Conservation (phyloP, 2,888 invertebrate genomes). For the Campoplex nolae region DNA sequence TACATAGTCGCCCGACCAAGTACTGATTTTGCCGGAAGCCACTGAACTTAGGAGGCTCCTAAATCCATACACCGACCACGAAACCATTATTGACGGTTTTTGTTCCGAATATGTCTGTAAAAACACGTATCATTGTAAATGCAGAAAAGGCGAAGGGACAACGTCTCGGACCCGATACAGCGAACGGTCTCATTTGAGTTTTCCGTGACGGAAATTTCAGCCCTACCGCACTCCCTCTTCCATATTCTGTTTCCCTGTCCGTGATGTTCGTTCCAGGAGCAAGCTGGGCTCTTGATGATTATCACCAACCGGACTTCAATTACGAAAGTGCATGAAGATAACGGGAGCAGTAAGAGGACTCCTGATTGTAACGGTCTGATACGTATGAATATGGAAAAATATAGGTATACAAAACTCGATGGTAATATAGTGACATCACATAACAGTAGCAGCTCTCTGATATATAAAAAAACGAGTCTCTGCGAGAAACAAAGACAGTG, state of each 20-base stretch:
- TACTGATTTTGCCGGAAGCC: too few relatives aligned
- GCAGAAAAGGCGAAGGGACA: slow-evolving; percentile 28
- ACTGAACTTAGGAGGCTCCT: too few relatives aligned
- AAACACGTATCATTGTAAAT: background rate
- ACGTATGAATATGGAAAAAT: background rate
- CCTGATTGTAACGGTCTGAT: background rate
- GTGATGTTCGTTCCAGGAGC: slow-evolving; percentile 76
- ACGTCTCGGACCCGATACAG: slow-evolving; percentile 49
- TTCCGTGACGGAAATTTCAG: slow-evolving; percentile 41
- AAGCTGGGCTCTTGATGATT: slow-evolving; percentile 80
- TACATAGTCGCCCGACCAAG: too few relatives aligned
- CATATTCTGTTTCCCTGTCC: background rate
- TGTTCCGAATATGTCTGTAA: background rate
- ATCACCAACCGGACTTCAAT: slow-evolving; percentile 80
- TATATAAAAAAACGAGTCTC: background rate
- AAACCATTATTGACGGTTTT: too few relatives aligned
- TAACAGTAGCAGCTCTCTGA: slow-evolving; percentile 5
- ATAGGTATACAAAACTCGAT: background rate
- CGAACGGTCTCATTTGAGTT: slow-evolving; percentile 26
- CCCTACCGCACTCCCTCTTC: slow-evolving; percentile 3
- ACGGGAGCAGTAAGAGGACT: background rate
- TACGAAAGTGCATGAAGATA: slow-evolving; percentile 78
- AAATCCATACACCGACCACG: too few relatives aligned
- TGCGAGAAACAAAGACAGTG: slow-evolving; percentile 20
- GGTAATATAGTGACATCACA: background rate